These are phyloP conservation scores for Scylla paramamosain DNA, from an alignment of 1,140 invertebrate species.

Conservation along the genomic window DNA sequence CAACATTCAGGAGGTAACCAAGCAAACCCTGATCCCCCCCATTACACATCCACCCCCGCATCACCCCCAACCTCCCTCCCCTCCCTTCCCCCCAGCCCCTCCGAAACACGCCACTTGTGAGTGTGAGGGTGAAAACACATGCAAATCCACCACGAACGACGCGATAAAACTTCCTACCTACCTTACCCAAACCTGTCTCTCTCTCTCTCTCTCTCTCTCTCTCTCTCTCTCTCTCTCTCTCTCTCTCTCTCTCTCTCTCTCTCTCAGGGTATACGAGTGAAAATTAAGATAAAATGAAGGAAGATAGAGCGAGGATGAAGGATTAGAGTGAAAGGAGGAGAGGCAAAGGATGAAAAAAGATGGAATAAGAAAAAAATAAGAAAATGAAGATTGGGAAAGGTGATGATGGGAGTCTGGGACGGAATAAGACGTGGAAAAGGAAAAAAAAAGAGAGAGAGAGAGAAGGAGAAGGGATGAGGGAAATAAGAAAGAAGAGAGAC, in stretches of 20 bases:
- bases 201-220: slow-evolving; percentile 56
- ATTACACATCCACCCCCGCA: not conserved
- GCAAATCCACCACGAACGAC: not conserved
- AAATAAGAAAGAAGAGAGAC: not conserved
- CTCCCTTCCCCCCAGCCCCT: not conserved
- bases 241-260: too few species aligned
- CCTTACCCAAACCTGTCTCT: slow-evolving; percentile 34
- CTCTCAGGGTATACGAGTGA: not conserved
- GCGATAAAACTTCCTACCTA: not conserved
- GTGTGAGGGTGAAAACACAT: slow-evolving; percentile 23
- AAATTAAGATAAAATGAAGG: slow-evolving; percentile 1
- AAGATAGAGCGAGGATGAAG: not conserved
- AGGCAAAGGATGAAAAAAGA: not conserved
- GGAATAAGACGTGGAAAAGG: not conserved
- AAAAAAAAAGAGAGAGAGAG: too few species aligned
- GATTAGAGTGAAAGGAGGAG: not conserved
- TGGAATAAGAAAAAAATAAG: not conserved
- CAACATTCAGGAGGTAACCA: not conserved
- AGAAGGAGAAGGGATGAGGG: not conserved
- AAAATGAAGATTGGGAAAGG: not conserved
- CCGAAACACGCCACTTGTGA: not conserved
- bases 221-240: slow-evolving; percentile 22
- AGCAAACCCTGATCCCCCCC: not conserved
- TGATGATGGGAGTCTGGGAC: not conserved
- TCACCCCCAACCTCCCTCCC: not conserved